phyloP scores from a whole-genome alignment of 2,113 vertebrate species.

The Zosterops lateralis region DNA sequence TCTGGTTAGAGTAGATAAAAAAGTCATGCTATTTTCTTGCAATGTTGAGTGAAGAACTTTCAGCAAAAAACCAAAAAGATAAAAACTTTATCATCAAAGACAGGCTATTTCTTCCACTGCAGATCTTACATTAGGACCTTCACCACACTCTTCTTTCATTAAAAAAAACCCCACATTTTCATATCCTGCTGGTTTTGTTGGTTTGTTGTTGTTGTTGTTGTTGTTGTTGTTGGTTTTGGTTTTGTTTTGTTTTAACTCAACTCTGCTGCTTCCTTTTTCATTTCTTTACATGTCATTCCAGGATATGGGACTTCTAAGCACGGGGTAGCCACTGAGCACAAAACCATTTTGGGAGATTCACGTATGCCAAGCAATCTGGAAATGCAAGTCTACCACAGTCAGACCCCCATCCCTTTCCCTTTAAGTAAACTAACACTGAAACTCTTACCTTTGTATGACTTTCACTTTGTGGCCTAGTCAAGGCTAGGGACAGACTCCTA shows the following conservation, averaged over 20 bases:
- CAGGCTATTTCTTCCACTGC: background rate
- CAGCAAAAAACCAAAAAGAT: background rate
- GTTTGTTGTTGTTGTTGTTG: background rate
- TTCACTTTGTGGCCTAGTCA: background rate
- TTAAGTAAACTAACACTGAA: background rate
- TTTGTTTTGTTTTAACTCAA: background rate
- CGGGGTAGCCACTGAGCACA: background rate
- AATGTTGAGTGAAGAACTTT: background rate
- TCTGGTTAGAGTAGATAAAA: background rate
- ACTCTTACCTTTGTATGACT: background rate
- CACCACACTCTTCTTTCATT: background rate
- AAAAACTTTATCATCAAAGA: background rate
- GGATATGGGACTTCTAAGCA: background rate
- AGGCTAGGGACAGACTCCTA: background rate
- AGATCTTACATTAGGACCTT: background rate
- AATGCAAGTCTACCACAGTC: background rate
- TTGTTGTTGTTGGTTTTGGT: background rate
- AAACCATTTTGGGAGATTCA: background rate
- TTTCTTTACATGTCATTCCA: background rate
- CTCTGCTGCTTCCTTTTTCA: background rate
- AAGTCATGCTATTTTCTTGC: background rate
- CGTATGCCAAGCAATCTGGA: background rate
- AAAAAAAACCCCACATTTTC: background rate
- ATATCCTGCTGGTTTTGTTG: background rate
- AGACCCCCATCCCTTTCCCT: background rate